Evolutionary conservation across 1,140 invertebrate genomes (phyloP).

Genomic region (Mactra quadrangularis): DNA sequence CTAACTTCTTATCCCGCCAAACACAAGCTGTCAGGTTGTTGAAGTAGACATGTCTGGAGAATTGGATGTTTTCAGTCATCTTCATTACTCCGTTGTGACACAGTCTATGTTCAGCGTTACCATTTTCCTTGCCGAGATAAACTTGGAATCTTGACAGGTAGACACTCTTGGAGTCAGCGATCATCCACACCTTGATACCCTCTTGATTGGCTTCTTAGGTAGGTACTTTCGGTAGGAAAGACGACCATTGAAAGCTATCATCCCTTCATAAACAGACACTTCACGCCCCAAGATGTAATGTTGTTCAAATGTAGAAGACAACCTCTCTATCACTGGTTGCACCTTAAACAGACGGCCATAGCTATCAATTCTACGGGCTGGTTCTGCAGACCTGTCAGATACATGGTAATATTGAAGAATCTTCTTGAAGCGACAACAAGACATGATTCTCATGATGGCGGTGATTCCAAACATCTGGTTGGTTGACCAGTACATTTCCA

Average conservation of each 20-base stretch:
- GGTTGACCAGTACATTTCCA: neutral
- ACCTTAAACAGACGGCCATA: neutral
- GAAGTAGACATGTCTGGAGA: neutral
- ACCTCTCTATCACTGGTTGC: neutral
- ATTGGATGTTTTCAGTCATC: neutral
- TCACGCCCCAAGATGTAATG: neutral
- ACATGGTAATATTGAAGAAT: too few species aligned
- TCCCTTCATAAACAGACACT: conserved; percentile 79
- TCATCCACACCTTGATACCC: conserved; percentile 82
- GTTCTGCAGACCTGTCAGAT: neutral
- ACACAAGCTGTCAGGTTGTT: neutral
- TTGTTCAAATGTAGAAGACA: neutral
- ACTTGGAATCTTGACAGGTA: conserved; percentile 51
- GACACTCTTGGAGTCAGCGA: conserved; percentile 56
- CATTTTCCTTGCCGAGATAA: conserved; percentile 18
- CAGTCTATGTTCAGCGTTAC: conserved; percentile 19
- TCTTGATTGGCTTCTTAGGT: conserved; percentile 82
- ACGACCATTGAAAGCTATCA: conserved; percentile 82
- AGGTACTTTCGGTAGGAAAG: conserved; percentile 82
- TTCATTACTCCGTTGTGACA: conserved; percentile 20
- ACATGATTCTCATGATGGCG: neutral
- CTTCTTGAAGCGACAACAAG: neutral
- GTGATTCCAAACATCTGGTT: neutral
- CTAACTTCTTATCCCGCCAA: neutral
- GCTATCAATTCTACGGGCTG: neutral